These are phyloP conservation scores for Trachelus stipa DNA, from an alignment of 2,888 invertebrate genomes.

Conservation along the genomic window DNA sequence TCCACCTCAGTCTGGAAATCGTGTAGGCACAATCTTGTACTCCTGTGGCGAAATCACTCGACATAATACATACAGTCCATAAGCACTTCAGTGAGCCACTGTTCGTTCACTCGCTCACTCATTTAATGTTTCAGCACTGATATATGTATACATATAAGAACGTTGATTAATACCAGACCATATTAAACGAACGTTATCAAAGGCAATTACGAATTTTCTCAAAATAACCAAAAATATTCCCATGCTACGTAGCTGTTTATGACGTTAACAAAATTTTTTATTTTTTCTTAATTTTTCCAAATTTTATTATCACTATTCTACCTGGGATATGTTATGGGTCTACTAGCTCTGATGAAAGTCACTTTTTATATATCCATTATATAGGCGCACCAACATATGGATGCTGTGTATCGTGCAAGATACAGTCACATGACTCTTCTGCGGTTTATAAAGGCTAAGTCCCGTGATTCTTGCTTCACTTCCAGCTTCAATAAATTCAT, in stretches of 20 bases:
- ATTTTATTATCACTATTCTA: background rate
- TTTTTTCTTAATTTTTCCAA: background rate
- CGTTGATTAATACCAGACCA: background rate
- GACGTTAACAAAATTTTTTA: background rate
- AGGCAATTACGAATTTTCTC: background rate
- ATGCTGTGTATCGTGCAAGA: slow-evolving; percentile 26
- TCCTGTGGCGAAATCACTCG: background rate
- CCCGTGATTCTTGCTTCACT: slow-evolving; percentile 12
- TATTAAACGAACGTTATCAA: background rate
- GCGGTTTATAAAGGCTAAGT: slow-evolving; percentile 21
- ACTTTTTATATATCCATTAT: background rate
- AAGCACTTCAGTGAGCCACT: background rate
- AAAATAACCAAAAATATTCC: background rate
- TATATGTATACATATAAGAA: background rate
- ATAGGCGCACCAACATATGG: background rate
- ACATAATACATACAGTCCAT: background rate
- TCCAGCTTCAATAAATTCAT: slow-evolving; percentile 11
- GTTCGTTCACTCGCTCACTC: background rate
- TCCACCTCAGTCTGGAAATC: background rate
- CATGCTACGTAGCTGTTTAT: background rate
- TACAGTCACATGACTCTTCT: slow-evolving; percentile 35
- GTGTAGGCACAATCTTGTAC: background rate
- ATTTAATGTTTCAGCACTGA: background rate
- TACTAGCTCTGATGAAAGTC: background rate
- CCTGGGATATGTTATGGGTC: background rate